Evolutionary conservation across 2,888 invertebrate genomes (phyloP).

Genomic region (Cyrtodaria siliqua): DNA sequence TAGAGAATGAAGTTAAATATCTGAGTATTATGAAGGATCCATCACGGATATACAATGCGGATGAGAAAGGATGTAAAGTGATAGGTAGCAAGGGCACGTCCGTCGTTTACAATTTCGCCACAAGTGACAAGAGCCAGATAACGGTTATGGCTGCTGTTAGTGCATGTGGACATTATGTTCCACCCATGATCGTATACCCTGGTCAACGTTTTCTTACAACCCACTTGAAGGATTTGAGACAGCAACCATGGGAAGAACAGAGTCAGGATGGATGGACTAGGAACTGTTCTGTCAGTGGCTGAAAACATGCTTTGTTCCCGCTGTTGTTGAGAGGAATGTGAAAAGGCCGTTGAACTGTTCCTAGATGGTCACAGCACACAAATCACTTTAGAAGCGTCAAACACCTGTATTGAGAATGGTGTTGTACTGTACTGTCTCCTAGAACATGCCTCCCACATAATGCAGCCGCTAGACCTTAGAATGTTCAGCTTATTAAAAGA

Average conservation of each 20-base stretch:
- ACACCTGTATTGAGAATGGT: conserved; percentile 31
- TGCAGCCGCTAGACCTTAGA: conserved; percentile 52
- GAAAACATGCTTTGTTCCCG: conserved; percentile 19
- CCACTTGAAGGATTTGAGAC: conserved; percentile 36
- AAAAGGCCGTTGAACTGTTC: conserved; percentile 28
- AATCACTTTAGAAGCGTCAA: conserved; percentile 19
- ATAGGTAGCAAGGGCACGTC: conserved; percentile 11
- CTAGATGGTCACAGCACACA: conserved; percentile 54
- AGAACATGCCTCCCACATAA: conserved; percentile 53
- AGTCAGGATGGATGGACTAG: no score
- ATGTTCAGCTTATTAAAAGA: conserved; percentile 49
- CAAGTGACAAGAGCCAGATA: conserved; percentile 48
- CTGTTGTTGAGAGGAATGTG: conserved; percentile 7
- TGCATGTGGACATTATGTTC: conserved; percentile 35
- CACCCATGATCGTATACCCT: conserved; percentile 39
- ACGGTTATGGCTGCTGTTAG: conserved; percentile 44
- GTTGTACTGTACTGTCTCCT: conserved; percentile 47
- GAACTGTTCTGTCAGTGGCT: no score
- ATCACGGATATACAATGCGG: conserved; percentile 31
- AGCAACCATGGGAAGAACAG: conserved; percentile 16
- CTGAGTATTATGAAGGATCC: conserved; percentile 29
- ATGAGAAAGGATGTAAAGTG: conserved; percentile 46
- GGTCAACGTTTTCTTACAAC: conserved; percentile 45
- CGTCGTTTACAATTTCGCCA: conserved; percentile 26
- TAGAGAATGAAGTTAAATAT: conserved; percentile 19